Evolutionary conservation across 2,113 vertebrate species (phyloP).

Genomic region (Oreotrochilus melanogaster): DNA sequence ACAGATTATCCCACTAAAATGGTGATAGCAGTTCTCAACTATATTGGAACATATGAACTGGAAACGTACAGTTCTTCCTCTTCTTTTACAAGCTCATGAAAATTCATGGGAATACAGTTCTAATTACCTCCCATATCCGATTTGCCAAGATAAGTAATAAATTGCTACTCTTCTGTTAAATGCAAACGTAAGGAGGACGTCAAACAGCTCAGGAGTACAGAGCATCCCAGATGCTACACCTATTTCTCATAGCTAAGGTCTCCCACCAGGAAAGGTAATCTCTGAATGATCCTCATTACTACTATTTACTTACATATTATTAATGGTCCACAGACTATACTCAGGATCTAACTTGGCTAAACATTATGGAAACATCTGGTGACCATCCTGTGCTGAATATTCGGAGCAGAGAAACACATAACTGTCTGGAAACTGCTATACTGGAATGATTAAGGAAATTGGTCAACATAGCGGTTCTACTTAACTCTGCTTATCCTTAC

Average conservation of each 20-base stretch:
- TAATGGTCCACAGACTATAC: not conserved
- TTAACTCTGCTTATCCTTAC: not conserved
- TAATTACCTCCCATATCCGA: slow-evolving; percentile 28
- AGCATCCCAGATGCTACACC: slow-evolving; percentile 38
- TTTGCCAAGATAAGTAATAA: slow-evolving; percentile 44
- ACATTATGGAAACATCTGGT: not conserved
- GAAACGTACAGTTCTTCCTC: not conserved
- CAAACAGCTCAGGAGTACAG: slow-evolving; percentile 10
- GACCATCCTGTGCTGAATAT: not conserved
- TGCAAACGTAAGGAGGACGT: slow-evolving; percentile 34
- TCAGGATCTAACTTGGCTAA: not conserved
- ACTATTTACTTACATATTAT: not conserved
- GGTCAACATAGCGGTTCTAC: not conserved
- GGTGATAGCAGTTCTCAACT: not conserved
- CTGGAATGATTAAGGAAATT: not conserved
- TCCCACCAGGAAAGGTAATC: slow-evolving; percentile 21
- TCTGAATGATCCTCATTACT: not conserved
- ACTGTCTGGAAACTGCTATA: not conserved
- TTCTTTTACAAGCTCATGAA: not conserved
- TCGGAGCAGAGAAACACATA: not conserved
- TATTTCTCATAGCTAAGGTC: slow-evolving; percentile 34
- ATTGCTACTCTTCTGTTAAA: slow-evolving; percentile 24
- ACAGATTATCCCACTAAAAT: not conserved
- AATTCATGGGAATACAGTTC: slow-evolving; percentile 16
- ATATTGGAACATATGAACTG: not conserved